phyloP scores from a whole-genome alignment of 2,888 invertebrate genomes.

The Hypolimnas misippus region DNA sequence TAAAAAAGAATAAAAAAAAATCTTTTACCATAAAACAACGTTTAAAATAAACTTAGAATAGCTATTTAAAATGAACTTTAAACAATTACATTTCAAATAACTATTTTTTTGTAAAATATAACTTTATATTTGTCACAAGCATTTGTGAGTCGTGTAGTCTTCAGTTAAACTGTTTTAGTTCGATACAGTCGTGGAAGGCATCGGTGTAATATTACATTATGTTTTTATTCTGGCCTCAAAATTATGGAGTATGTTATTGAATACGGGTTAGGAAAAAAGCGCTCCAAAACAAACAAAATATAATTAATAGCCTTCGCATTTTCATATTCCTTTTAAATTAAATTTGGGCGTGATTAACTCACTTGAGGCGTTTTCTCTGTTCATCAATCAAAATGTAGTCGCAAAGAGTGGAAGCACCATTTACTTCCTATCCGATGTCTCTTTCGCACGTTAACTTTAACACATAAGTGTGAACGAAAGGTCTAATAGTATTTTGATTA shows the following conservation, averaged over 20 bases:
- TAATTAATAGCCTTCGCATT: constrained; percentile 65
- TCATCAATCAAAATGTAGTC: constrained; percentile 78
- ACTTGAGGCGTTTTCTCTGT: constrained; percentile 82
- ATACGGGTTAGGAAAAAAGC: constrained; percentile 56
- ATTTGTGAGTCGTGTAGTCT: not conserved
- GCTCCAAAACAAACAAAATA: constrained; percentile 77
- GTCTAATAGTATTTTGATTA: constrained; percentile 57
- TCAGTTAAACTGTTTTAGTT: constrained; percentile 18
- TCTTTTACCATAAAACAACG: not conserved
- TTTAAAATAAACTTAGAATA: not conserved
- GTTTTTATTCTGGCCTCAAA: constrained; percentile 36
- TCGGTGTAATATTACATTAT: constrained; percentile 31
- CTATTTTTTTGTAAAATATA: too few relatives aligned
- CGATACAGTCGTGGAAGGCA: constrained; percentile 25
- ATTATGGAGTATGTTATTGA: constrained; percentile 50
- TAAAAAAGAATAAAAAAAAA: too few relatives aligned
- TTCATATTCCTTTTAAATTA: constrained; percentile 77
- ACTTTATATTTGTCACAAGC: not conserved
- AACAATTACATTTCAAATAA: not conserved
- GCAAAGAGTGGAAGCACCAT: constrained; percentile 66
- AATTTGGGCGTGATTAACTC: constrained; percentile 81
- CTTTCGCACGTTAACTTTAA: constrained; percentile 49
- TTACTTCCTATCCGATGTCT: constrained; percentile 68
- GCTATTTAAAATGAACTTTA: not conserved
- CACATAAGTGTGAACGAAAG: constrained; percentile 48